Percentiles rank a stretch among this genome's conserved stretches.
Conservation (phyloP, 1,140 invertebrate species). For the Drosophila bifasciata region DNA sequence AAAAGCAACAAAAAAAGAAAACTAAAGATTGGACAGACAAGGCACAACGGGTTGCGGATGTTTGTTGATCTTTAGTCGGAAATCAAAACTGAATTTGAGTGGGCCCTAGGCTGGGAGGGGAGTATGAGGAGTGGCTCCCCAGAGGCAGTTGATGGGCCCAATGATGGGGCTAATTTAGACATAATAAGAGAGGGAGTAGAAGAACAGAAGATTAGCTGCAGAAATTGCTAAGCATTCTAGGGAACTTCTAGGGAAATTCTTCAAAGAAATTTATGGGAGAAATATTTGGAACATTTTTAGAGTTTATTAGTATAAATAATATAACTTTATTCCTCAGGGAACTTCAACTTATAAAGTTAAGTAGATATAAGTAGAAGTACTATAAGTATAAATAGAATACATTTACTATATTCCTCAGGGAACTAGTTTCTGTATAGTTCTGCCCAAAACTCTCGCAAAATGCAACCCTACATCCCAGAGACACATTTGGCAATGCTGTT, state of each 20-base stretch:
- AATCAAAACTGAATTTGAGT: slow-evolving; percentile 41
- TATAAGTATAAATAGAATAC: background rate
- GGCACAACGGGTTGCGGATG: slow-evolving; percentile 61
- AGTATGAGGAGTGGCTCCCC: slow-evolving; percentile 4
- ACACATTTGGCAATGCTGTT: slow-evolving; percentile 49
- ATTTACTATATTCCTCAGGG: no score
- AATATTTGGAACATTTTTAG: background rate
- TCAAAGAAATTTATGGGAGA: no score
- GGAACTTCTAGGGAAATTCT: background rate
- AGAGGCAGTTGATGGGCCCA: slow-evolving; percentile 1
- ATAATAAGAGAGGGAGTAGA: slow-evolving; percentile 21
- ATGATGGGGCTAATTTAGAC: slow-evolving; percentile 27
- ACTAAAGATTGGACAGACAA: background rate
- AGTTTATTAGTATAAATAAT: background rate
- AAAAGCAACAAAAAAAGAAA: slow-evolving; percentile 21
- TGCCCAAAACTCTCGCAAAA: slow-evolving; percentile 3
- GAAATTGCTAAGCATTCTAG: background rate
- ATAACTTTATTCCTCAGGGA: background rate
- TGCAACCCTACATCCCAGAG: slow-evolving; percentile 34
- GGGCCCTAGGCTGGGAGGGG: slow-evolving; percentile 19
- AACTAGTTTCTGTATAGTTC: no score
- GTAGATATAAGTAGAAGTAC: no score
- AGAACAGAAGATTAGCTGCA: background rate
- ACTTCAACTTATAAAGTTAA: no score
- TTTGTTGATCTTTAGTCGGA: slow-evolving; percentile 66